Percentiles rank a stretch among this genome's conserved stretches.
Conservation (phyloP, 2,888 invertebrate species). For the Yponomeuta plumbellus region DNA sequence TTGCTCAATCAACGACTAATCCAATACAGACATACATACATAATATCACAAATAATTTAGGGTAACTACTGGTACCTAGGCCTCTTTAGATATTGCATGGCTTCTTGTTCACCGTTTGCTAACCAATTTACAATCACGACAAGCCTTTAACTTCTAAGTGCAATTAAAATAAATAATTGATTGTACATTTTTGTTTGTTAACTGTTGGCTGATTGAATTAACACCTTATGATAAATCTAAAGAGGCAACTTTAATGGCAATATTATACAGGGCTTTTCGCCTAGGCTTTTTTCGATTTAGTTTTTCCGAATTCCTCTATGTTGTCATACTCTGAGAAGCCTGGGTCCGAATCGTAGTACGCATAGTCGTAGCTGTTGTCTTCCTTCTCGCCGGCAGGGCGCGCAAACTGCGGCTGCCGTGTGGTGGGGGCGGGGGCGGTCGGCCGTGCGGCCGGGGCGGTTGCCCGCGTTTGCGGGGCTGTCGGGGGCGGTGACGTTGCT, state of each 20-base stretch:
- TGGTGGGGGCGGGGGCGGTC: slow-evolving; percentile 39
- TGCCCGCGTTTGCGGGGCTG: slow-evolving; percentile 41
- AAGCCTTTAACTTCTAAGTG: not conserved
- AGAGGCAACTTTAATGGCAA: slow-evolving; percentile 70
- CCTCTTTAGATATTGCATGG: slow-evolving; percentile 45
- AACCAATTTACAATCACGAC: not conserved
- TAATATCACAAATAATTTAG: slow-evolving; percentile 74
- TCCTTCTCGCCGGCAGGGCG: slow-evolving; percentile 77
- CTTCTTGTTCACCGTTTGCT: not conserved
- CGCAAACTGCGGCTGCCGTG: slow-evolving; percentile 42
- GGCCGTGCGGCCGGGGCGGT: slow-evolving; percentile 17
- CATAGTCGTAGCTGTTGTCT: slow-evolving; percentile 87
- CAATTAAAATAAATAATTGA: slow-evolving; percentile 15
- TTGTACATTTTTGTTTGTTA: slow-evolving; percentile 13
- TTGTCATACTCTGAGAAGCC: slow-evolving; percentile 77
- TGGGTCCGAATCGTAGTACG: slow-evolving; percentile 85
- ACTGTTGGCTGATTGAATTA: not conserved
- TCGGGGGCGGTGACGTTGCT: slow-evolving; percentile 28
- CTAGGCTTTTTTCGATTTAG: slow-evolving; percentile 50
- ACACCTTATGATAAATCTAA: slow-evolving; percentile 33
- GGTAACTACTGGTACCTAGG: slow-evolving; percentile 55
- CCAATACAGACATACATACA: slow-evolving; percentile 39
- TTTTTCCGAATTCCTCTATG: slow-evolving; percentile 80
- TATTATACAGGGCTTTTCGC: slow-evolving; percentile 27
- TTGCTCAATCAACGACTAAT: slow-evolving; percentile 31